Evolutionary conservation across 2,888 invertebrate species (phyloP).

Genomic region (Apodemia arnacis): DNA sequence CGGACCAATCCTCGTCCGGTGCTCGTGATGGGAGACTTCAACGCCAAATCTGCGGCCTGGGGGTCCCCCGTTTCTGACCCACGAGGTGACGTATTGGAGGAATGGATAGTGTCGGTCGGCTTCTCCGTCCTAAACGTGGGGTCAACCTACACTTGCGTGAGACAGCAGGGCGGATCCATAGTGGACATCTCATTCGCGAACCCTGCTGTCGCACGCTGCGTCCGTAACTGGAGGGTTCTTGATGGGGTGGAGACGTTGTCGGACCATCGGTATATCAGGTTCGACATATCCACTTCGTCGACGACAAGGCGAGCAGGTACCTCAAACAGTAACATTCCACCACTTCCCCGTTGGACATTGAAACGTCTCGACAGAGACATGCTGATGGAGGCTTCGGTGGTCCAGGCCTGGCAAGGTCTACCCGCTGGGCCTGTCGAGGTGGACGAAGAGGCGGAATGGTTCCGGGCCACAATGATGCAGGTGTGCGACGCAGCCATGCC

Average conservation of each 20-base stretch:
- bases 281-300: neutral
- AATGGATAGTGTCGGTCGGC: too few relatives aligned
- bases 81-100: too few relatives aligned
- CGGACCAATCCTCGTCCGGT: neutral
- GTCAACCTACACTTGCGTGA: slow-evolving; percentile 46
- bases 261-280: slow-evolving; percentile 56
- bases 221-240: slow-evolving; percentile 32
- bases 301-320: too few relatives aligned
- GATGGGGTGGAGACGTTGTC: slow-evolving; percentile 58
- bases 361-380: slow-evolving; percentile 36
- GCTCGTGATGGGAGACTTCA: slow-evolving; percentile 54
- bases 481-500: slow-evolving; percentile 74
- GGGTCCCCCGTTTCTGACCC: slow-evolving; percentile 53
- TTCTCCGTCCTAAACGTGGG: too few relatives aligned
- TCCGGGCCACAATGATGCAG: slow-evolving; percentile 27
- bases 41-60: slow-evolving; percentile 57
- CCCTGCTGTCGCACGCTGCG: slow-evolving; percentile 39
- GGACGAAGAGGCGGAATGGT: slow-evolving; percentile 19
- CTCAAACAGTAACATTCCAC: too few relatives aligned
- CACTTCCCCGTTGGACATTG: slow-evolving; percentile 53
- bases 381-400: slow-evolving; percentile 57
- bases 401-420: slow-evolving; percentile 41
- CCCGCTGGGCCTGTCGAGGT: neutral
- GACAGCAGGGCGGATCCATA: slow-evolving; percentile 69
- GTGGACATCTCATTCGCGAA: slow-evolving; percentile 66